These are phyloP conservation scores for Trinorchestia longiramus DNA, from an alignment of 1,140 invertebrate genomes.

Conservation along the genomic window DNA sequence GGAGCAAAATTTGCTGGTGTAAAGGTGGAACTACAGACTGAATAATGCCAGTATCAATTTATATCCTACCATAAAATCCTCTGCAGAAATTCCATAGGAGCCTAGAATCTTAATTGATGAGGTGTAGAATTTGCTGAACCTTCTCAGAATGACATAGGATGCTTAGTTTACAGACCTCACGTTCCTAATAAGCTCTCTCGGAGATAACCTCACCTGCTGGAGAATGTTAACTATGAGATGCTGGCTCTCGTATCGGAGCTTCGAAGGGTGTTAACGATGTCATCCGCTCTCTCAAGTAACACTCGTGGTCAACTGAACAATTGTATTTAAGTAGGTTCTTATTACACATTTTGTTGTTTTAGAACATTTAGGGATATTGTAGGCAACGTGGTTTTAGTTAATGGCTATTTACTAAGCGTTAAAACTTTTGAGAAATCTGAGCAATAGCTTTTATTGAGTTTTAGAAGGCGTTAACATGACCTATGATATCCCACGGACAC, in stretches of 20 bases:
- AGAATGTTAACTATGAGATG: neutral
- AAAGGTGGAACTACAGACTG: neutral
- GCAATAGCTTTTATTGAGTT: neutral
- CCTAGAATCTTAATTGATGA: neutral
- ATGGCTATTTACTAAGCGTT: neutral
- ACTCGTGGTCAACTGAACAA: neutral
- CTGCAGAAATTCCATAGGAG: neutral
- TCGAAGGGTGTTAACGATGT: neutral
- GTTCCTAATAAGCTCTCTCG: neutral
- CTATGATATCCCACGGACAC: too few relatives aligned
- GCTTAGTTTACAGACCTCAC: neutral
- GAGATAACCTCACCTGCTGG: neutral
- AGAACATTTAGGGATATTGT: neutral
- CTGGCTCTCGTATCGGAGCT: neutral
- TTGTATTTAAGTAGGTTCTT: neutral
- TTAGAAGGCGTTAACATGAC: too few relatives aligned
- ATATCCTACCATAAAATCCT: neutral
- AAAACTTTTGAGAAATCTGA: neutral
- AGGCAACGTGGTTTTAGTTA: neutral
- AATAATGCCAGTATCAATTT: neutral
- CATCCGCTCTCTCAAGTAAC: neutral
- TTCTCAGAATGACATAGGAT: neutral
- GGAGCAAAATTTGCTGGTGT: too few relatives aligned
- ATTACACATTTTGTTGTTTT: neutral
- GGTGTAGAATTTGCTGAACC: neutral